Percentiles rank a stretch among this genome's conserved stretches.
Conservation (phyloP, 2,888 invertebrate genomes). For the Hemistola chrysoprasaria region DNA sequence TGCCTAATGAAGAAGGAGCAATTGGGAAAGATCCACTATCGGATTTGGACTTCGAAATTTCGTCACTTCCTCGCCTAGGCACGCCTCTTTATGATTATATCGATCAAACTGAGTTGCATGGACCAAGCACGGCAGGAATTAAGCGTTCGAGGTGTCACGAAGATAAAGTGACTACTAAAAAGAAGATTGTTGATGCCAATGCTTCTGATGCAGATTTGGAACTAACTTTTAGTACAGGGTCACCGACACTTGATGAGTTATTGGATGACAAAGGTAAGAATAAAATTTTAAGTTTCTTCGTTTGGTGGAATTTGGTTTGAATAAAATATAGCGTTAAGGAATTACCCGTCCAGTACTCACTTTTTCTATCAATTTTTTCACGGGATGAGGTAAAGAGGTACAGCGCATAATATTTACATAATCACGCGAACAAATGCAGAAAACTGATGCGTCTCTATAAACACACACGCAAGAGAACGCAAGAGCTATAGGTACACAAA, state of each 20-base stretch:
- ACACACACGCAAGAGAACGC: no score
- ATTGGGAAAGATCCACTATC: neutral
- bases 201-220: constrained; percentile 4
- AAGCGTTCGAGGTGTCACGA: constrained; percentile 37
- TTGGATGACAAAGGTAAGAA: constrained; percentile 46
- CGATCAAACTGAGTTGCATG: constrained; percentile 5
- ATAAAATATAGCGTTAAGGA: no score
- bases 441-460: no score
- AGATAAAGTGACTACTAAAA: constrained; percentile 32
- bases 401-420: no score
- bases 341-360: no score
- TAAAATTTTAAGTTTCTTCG: no score
- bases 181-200: constrained; percentile 28
- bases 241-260: constrained; percentile 34
- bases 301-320: no score
- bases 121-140: constrained; percentile 25
- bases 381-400: no score
- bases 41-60: constrained; percentile 4
- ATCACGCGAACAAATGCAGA: no score
- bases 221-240: constrained; percentile 4
- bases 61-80: no score
- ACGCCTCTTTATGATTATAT: neutral
- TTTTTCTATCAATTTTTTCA: no score
- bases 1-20: neutral
- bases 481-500: no score